Conservation (phyloP, 2,113 vertebrate genomes). For the Ophthalmolycus amberensis region DNA sequence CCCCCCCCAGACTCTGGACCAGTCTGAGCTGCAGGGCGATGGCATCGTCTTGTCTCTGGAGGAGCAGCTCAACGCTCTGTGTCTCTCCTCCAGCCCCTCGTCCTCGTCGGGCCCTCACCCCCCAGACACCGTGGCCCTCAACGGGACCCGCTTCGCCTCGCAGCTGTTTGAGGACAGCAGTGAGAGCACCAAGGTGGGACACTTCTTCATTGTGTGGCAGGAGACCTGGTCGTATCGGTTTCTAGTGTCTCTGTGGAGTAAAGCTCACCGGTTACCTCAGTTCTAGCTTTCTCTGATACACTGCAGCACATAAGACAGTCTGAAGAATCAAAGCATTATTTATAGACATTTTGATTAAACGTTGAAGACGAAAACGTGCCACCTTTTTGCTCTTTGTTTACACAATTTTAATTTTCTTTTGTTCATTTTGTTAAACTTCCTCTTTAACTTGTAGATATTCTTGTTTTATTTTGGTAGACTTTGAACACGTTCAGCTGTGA, state of each 20-base stretch:
- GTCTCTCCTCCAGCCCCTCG: conserved; percentile 85
- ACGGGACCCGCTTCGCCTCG: conserved; percentile 85
- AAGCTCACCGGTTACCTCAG: neutral
- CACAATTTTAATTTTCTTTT: too few relatives aligned
- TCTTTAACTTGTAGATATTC: too few relatives aligned
- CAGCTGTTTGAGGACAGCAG: conserved; percentile 87
- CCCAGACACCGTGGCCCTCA: conserved; percentile 86
- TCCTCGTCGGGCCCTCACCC: conserved; percentile 77
- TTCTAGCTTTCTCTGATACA: neutral
- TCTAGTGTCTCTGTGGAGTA: too few relatives aligned
- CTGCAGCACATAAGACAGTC: neutral
- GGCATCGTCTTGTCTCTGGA: conserved; percentile 90
- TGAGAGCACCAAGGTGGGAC: conserved; percentile 90
- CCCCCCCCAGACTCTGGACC: conserved; percentile 86
- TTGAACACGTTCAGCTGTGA: neutral
- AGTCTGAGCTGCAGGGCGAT: conserved; percentile 87
- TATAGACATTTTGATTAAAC: too few relatives aligned
- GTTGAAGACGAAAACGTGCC: too few relatives aligned
- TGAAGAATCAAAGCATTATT: neutral
- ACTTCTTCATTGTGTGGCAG: too few relatives aligned
- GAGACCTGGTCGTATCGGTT: too few relatives aligned
- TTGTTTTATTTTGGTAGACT: too few relatives aligned
- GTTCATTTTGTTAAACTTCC: too few relatives aligned
- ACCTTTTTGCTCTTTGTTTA: too few relatives aligned
- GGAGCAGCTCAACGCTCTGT: conserved; percentile 91